Evolutionary conservation across 30 jellyfish, hydroid and myxozoan species (phyloP).

Genomic region (Pseudorhiza aurosa): DNA sequence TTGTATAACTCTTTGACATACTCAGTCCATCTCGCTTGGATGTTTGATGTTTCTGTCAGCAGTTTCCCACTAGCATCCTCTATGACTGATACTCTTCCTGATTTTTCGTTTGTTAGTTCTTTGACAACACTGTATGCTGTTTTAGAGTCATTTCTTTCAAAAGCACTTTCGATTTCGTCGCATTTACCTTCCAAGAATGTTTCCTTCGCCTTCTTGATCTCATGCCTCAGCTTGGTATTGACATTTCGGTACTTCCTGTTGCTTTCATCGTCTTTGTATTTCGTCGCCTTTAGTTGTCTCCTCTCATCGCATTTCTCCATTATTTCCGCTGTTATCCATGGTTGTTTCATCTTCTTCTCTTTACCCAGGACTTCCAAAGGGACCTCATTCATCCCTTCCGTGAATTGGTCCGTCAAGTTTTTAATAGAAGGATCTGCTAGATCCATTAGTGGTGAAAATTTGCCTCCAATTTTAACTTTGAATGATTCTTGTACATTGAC

Average conservation of each 20-base stretch:
- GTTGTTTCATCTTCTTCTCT: constrained; percentile 35
- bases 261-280: too few species aligned
- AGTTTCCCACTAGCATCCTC: constrained; percentile 38
- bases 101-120: too few species aligned
- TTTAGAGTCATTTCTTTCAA: too few species aligned
- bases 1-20: constrained; percentile 40
- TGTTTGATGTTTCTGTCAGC: constrained; percentile 21
- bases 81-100: constrained; percentile 35
- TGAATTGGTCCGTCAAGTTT: constrained; percentile 25
- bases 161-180: constrained; percentile 19
- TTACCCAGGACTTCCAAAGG: constrained; percentile 42
- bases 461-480: constrained; percentile 26
- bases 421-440: constrained; percentile 20
- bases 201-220: too few species aligned
- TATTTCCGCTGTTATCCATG: constrained; percentile 51
- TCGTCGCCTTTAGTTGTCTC: constrained; percentile 18
- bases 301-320: constrained; percentile 36
- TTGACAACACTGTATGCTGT: too few species aligned
- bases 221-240: constrained; percentile 14
- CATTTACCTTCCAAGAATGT: constrained; percentile 15
- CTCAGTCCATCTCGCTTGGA: constrained; percentile 40
- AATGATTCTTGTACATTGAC: constrained; percentile 9
- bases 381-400: constrained; percentile 49
- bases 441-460: constrained; percentile 44
- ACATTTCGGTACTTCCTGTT: too few species aligned